phyloP scores from a whole-genome alignment of 2,888 invertebrate species.

The Heteromyza rotundicornis region DNA sequence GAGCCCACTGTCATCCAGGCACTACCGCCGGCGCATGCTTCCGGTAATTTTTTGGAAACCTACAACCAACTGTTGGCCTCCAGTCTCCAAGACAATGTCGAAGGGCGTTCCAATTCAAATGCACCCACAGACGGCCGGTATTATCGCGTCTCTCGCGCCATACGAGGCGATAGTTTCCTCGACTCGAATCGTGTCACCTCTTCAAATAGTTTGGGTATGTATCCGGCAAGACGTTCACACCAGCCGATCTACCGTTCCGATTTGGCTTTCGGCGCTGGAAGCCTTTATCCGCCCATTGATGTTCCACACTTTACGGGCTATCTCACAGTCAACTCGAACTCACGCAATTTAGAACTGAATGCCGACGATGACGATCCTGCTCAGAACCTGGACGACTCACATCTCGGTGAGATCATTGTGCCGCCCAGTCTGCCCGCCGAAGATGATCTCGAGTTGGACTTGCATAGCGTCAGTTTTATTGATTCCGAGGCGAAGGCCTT shows the following conservation, averaged over 20 bases:
- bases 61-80: constrained; percentile 37
- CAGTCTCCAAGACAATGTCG: neutral
- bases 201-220: constrained; percentile 20
- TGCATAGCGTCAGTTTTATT: constrained; percentile 35
- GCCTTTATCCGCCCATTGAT: constrained; percentile 52
- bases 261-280: constrained; percentile 35
- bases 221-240: constrained; percentile 33
- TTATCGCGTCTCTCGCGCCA: constrained; percentile 51
- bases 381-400: constrained; percentile 46
- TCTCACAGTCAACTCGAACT: constrained; percentile 33
- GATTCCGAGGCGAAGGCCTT: constrained; percentile 62
- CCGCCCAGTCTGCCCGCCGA: constrained; percentile 45
- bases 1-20: constrained; percentile 56
- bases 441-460: constrained; percentile 50
- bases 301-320: constrained; percentile 34
- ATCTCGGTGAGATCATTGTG: constrained; percentile 34
- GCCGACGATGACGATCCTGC: neutral
- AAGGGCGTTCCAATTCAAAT: neutral
- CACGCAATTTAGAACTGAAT: constrained; percentile 23
- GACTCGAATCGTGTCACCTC: constrained; percentile 46
- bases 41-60: constrained; percentile 43
- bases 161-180: constrained; percentile 43
- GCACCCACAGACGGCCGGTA: constrained; percentile 14
- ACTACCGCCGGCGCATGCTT: constrained; percentile 45
- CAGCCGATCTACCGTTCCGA: constrained; percentile 50